Evolutionary conservation across 2,888 invertebrate genomes (phyloP).

Genomic region (Orchesella flavescens): DNA sequence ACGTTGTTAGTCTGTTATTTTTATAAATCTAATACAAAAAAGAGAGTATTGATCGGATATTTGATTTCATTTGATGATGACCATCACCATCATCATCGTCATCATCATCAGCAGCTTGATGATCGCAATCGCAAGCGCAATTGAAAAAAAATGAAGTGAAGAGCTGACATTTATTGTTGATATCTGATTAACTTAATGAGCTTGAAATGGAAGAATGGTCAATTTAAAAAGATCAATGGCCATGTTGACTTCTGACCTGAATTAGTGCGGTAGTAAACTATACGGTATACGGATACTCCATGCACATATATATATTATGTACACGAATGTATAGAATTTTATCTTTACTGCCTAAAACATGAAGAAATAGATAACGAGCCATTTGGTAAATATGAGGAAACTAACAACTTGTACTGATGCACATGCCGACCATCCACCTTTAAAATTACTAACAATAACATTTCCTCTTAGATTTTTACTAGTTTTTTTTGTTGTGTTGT

Average conservation of each 20-base stretch:
- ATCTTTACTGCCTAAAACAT: neutral
- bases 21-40: neutral
- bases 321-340: neutral
- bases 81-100: conserved; percentile 23
- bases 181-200: conserved; percentile 65
- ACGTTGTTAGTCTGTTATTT: no score
- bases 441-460: conserved; percentile 5
- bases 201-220: conserved; percentile 62
- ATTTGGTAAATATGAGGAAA: conserved; percentile 4
- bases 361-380: neutral
- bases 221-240: conserved; percentile 64
- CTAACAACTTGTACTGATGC: neutral
- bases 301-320: neutral
- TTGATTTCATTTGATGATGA: conserved; percentile 54
- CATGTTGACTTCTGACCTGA: conserved; percentile 64
- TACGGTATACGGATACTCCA: neutral
- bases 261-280: conserved; percentile 1
- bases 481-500: neutral
- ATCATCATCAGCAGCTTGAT: no score
- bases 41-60: conserved; percentile 47
- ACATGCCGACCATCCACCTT: neutral
- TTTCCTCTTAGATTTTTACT: neutral
- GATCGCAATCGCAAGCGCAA: conserved; percentile 39
- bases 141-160: conserved; percentile 51
- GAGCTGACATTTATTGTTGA: conserved; percentile 63